phyloP scores from a whole-genome alignment of 1,140 invertebrate species.

The Anadara kagoshimensis region DNA sequence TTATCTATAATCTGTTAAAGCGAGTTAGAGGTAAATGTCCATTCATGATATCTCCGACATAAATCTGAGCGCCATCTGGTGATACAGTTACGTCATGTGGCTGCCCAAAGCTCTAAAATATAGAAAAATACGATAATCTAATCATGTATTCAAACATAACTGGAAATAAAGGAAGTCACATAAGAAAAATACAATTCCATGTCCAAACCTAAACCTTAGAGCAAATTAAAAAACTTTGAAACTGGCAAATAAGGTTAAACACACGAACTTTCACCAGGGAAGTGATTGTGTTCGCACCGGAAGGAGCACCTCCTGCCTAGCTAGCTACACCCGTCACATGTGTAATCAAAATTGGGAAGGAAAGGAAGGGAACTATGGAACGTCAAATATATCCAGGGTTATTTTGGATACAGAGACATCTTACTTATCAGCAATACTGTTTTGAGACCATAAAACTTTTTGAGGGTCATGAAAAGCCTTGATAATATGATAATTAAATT shows the following conservation, averaged over 20 bases:
- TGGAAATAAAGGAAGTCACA: not conserved
- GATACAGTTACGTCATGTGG: slow-evolving; percentile 19
- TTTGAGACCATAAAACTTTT: no score
- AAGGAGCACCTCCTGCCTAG: no score
- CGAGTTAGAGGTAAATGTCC: no score
- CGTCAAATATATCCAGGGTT: no score
- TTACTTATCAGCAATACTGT: no score
- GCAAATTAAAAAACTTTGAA: not conserved
- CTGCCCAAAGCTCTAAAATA: slow-evolving; percentile 9
- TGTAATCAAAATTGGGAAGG: no score
- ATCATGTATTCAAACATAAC: not conserved
- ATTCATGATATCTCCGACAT: slow-evolving; percentile 6
- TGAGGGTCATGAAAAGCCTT: no score
- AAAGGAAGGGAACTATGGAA: no score
- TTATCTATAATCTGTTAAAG: no score
- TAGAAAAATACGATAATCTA: not conserved
- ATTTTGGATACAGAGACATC: no score
- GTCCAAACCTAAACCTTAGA: not conserved
- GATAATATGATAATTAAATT: no score
- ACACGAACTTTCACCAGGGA: not conserved
- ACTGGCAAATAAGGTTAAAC: not conserved
- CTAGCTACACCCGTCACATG: no score
- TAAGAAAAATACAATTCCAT: not conserved
- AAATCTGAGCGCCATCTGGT: slow-evolving; percentile 8
- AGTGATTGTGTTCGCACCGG: not conserved